These are phyloP conservation scores for Hoplostethus atlanticus DNA, from an alignment of 2,797 vertebrate species.

Conservation along the genomic window DNA sequence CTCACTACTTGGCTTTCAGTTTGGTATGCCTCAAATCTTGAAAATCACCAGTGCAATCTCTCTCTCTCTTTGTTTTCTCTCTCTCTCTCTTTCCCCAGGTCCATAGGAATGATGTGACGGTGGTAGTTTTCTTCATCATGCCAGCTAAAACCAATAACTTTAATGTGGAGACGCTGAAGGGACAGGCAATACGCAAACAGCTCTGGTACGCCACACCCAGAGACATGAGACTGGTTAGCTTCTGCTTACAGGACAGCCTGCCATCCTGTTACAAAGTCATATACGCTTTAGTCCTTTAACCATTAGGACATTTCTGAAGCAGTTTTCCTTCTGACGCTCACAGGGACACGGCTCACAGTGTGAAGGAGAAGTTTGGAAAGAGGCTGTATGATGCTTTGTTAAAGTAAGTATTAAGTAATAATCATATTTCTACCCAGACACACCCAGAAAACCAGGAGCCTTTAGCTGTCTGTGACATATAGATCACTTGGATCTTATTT, in stretches of 20 bases:
- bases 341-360: slow-evolving; percentile 94
- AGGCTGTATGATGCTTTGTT: slow-evolving; percentile 93
- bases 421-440: not conserved
- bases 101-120: slow-evolving; percentile 91
- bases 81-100: slow-evolving; percentile 79
- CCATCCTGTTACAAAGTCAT: not conserved
- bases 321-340: not conserved
- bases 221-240: not conserved
- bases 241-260: not conserved
- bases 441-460: not conserved
- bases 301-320: too few relatives aligned
- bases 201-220: slow-evolving; percentile 87
- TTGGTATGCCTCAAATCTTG: too few relatives aligned
- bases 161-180: slow-evolving; percentile 96
- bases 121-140: slow-evolving; percentile 98
- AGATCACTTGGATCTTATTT: not conserved
- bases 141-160: slow-evolving; percentile 98
- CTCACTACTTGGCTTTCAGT: not conserved
- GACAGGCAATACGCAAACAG: slow-evolving; percentile 95
- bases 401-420: slow-evolving; percentile 82
- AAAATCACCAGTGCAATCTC: too few relatives aligned
- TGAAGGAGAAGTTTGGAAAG: slow-evolving; percentile 98
- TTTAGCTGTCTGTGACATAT: not conserved
- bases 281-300: too few relatives aligned
- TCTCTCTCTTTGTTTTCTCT: not conserved